phyloP scores from a whole-genome alignment of 2,797 vertebrate species.

The Pagetopsis macropterus region DNA sequence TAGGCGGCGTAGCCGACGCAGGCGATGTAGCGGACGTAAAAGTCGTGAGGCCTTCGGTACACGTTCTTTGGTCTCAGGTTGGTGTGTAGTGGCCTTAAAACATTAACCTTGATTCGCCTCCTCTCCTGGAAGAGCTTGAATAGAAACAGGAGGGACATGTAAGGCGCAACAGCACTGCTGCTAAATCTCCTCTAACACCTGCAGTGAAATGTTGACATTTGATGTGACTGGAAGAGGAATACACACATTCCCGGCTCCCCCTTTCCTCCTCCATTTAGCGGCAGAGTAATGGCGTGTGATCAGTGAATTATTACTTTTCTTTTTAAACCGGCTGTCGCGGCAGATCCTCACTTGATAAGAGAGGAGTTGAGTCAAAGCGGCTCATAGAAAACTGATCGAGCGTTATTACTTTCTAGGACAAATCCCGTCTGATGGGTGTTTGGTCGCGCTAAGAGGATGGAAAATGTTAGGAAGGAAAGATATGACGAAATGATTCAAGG shows the following conservation, averaged over 20 bases:
- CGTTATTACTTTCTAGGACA: slow-evolving; percentile 30
- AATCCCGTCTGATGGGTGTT: slow-evolving; percentile 27
- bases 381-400: slow-evolving; percentile 27
- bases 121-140: background rate
- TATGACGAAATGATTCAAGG: background rate
- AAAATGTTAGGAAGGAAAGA: slow-evolving; percentile 5
- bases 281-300: slow-evolving; percentile 38
- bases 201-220: slow-evolving; percentile 65
- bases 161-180: slow-evolving; percentile 26
- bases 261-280: slow-evolving; percentile 34
- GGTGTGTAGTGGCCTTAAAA: too few relatives aligned
- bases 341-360: slow-evolving; percentile 42
- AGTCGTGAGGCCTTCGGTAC: too few relatives aligned
- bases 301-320: slow-evolving; percentile 38
- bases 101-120: background rate
- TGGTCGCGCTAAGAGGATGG: slow-evolving; percentile 9
- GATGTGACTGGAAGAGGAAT: slow-evolving; percentile 42
- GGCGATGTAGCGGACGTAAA: too few relatives aligned
- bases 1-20: too few relatives aligned
- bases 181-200: slow-evolving; percentile 61
- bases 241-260: slow-evolving; percentile 24
- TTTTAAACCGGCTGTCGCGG: slow-evolving; percentile 33
- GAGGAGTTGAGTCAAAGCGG: slow-evolving; percentile 1
- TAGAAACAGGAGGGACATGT: slow-evolving; percentile 31
- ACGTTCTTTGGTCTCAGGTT: too few relatives aligned